Evolutionary conservation across 2,888 invertebrate species (phyloP).

Genomic region (Tachina lurida): DNA sequence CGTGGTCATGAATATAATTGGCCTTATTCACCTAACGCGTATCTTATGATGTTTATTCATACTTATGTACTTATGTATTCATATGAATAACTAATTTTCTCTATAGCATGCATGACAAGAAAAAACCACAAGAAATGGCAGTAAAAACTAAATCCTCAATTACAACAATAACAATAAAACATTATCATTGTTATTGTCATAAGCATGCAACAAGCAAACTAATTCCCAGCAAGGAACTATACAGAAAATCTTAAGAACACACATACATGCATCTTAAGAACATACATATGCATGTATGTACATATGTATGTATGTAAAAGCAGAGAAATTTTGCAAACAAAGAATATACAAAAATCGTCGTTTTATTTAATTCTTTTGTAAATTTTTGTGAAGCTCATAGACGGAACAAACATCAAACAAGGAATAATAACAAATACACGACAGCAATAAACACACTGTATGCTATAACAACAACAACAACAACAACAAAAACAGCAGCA

Average conservation of each 20-base stretch:
- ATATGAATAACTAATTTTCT: too few species aligned
- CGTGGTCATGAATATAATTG: not conserved
- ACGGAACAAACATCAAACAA: slow-evolving; percentile 17
- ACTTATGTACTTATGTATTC: too few species aligned
- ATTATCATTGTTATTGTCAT: slow-evolving; percentile 12
- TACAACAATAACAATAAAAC: slow-evolving; percentile 23
- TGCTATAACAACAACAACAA: not conserved
- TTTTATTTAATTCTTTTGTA: not conserved
- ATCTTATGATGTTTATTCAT: not conserved
- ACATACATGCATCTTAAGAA: too few species aligned
- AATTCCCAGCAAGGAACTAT: not conserved
- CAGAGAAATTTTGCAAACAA: not conserved
- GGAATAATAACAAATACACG: not conserved
- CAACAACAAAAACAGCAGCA: slow-evolving; percentile 23
- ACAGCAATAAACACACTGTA: slow-evolving; percentile 17
- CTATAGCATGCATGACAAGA: too few species aligned
- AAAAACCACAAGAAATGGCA: not conserved
- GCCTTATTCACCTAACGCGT: not conserved
- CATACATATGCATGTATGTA: too few species aligned
- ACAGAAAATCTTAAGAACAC: not conserved
- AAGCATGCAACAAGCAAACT: slow-evolving; percentile 8
- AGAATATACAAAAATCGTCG: not conserved
- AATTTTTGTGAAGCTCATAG: not conserved
- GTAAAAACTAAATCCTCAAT: slow-evolving; percentile 38
- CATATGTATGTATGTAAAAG: too few species aligned